These are phyloP conservation scores for Bombus pyrosoma DNA, from an alignment of 1,140 invertebrate genomes.

Conservation along the genomic window DNA sequence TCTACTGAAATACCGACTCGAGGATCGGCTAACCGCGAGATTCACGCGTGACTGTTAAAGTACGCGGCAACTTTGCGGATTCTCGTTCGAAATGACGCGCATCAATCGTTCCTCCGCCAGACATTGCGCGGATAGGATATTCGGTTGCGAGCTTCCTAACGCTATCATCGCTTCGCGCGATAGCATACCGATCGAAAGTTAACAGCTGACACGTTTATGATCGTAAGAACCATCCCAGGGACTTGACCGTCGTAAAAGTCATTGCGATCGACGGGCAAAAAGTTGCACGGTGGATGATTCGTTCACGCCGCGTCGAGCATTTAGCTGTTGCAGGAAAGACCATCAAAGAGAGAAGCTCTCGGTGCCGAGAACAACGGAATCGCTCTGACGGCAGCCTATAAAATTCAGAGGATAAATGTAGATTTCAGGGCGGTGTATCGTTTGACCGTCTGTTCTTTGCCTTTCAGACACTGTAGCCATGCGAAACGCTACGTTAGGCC, in stretches of 20 bases:
- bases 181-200: constrained; percentile 51
- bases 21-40: neutral
- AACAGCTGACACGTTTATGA: constrained; percentile 73
- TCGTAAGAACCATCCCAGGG: constrained; percentile 67
- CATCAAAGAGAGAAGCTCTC: constrained; percentile 61
- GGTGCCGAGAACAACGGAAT: constrained; percentile 54
- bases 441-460: constrained; percentile 63
- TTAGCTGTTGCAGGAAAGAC: constrained; percentile 77
- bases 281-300: constrained; percentile 60
- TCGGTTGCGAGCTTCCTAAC: neutral
- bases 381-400: constrained; percentile 69
- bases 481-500: constrained; percentile 67
- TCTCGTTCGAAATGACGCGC: neutral
- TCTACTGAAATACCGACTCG: too few species aligned
- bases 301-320: constrained; percentile 72
- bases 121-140: neutral
- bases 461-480: constrained; percentile 52
- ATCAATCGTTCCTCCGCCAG: neutral
- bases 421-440: constrained; percentile 78
- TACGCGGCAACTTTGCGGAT: neutral
- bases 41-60: constrained; percentile 16
- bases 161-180: constrained; percentile 4
- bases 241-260: constrained; percentile 76
- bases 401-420: constrained; percentile 78
- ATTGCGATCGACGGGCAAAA: constrained; percentile 78